These are phyloP conservation scores for Achatina immaculata DNA, from an alignment of 1,140 invertebrate genomes.

Conservation along the genomic window DNA sequence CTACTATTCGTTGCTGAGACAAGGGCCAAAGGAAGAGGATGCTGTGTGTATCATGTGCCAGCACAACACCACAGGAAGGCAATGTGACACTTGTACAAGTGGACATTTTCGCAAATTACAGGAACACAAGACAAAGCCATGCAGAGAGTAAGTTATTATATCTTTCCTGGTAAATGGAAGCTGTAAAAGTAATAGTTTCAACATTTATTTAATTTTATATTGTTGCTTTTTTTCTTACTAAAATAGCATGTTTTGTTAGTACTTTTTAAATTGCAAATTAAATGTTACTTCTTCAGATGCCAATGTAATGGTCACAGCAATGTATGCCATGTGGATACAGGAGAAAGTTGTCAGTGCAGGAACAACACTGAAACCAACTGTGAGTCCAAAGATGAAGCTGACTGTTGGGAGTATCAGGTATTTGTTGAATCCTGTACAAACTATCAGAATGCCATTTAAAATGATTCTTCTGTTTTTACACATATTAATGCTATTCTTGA, in stretches of 20 bases:
- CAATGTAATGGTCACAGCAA: conserved; percentile 95
- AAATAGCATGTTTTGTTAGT: neutral
- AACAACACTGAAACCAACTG: conserved; percentile 96
- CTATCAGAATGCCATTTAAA: too few species aligned
- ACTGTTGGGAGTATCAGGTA: conserved; percentile 82
- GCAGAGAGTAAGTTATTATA: conserved; percentile 77
- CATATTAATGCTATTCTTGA: too few species aligned
- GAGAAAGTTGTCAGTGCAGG: conserved; percentile 92
- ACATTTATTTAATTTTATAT: neutral
- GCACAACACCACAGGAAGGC: conserved; percentile 86
- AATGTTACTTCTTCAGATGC: too few species aligned
- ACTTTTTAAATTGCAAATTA: too few species aligned
- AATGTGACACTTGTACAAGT: conserved; percentile 86
- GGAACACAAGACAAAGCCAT: conserved; percentile 75
- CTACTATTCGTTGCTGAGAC: conserved; percentile 2
- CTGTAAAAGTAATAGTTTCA: too few species aligned
- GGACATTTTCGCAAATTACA: conserved; percentile 82
- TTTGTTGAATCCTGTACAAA: neutral
- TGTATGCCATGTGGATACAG: conserved; percentile 89
- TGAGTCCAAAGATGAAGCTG: conserved; percentile 67
- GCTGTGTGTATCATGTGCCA: conserved; percentile 88
- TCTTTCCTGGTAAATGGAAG: neutral
- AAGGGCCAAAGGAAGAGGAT: conserved; percentile 59
- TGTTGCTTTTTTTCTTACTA: neutral
- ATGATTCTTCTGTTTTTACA: too few species aligned